phyloP scores from a whole-genome alignment of 2,888 invertebrate genomes.

The Ophion obscuratus region DNA sequence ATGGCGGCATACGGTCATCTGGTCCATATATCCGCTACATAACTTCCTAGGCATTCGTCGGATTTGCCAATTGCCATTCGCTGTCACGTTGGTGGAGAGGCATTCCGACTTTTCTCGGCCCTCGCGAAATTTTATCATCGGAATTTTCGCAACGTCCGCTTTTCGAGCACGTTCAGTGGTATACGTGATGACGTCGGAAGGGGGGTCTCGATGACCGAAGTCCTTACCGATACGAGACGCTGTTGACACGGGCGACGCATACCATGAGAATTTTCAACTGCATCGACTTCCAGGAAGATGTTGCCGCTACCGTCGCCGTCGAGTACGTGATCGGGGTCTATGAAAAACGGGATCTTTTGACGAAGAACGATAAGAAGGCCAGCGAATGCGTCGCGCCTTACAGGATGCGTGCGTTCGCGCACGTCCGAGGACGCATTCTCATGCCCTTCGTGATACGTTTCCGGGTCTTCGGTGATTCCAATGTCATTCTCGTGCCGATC shows the following conservation, averaged over 20 bases:
- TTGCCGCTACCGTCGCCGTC: conserved; percentile 27
- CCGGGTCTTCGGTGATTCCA: conserved; percentile 49
- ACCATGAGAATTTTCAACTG: conserved; percentile 48
- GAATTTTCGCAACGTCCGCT: conserved; percentile 36
- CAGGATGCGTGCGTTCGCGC: conserved; percentile 51
- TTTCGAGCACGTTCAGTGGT: conserved; percentile 41
- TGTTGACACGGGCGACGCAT: not conserved
- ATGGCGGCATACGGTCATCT: not conserved
- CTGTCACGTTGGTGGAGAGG: not conserved
- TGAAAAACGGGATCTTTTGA: conserved; percentile 57
- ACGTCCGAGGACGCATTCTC: conserved; percentile 64
- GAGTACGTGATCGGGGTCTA: conserved; percentile 69
- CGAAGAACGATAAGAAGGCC: conserved; percentile 25
- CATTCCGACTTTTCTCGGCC: conserved; percentile 3
- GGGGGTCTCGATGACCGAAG: conserved; percentile 30
- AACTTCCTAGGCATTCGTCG: too few relatives aligned
- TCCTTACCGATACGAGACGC: not conserved
- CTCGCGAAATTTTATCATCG: conserved; percentile 17
- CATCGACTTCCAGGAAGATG: conserved; percentile 57
- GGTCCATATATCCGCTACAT: conserved; percentile 6
- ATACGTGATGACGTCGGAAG: conserved; percentile 51
- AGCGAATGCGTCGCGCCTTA: conserved; percentile 46
- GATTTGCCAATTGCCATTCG: too few relatives aligned
- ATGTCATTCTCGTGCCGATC: conserved; percentile 1
- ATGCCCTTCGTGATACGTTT: conserved; percentile 64